Evolutionary conservation across 2,113 vertebrate species (phyloP).

Genomic region (Lampris incognitus): DNA sequence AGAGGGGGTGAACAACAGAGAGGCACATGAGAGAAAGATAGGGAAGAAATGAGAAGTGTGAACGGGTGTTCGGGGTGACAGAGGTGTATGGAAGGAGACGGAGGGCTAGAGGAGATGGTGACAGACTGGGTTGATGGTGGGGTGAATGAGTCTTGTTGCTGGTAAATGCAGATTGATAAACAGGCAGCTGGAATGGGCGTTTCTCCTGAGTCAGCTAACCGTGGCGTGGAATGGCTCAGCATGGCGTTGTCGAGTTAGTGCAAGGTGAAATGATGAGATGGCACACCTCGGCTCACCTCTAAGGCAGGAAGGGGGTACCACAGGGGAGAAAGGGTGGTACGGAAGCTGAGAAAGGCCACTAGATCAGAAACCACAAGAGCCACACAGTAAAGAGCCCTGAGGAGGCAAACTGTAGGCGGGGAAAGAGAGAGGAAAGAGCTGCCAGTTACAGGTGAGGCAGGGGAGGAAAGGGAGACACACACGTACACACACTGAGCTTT

Average conservation of each 20-base stretch:
- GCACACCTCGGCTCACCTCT: constrained; percentile 90
- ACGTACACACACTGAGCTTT: constrained; percentile 24
- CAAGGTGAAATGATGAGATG: constrained; percentile 36
- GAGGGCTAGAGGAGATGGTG: constrained; percentile 1
- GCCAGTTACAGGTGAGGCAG: constrained; percentile 74
- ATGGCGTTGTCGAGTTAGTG: constrained; percentile 48
- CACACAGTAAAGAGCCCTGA: constrained; percentile 99
- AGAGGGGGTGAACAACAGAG: constrained; percentile 8
- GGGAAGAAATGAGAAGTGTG: not conserved
- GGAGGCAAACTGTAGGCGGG: constrained; percentile 97
- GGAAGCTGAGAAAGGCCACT: constrained; percentile 99
- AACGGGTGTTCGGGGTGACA: not conserved
- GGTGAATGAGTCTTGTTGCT: not conserved
- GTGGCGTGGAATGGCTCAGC: constrained; percentile 68
- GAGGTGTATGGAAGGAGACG: constrained; percentile 13
- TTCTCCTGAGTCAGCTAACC: constrained; percentile 28
- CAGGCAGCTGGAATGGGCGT: constrained; percentile 36
- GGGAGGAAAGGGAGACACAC: constrained; percentile 24
- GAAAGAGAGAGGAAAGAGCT: constrained; percentile 81
- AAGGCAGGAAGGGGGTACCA: constrained; percentile 97
- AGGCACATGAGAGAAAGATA: not conserved
- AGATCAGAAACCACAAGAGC: constrained; percentile 99
- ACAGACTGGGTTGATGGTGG: constrained; percentile 15
- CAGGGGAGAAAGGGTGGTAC: constrained; percentile 94
- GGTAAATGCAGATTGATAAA: constrained; percentile 20